Evolutionary conservation across 2,888 invertebrate genomes (phyloP).

Genomic region (Amphipyra tragopoginis): DNA sequence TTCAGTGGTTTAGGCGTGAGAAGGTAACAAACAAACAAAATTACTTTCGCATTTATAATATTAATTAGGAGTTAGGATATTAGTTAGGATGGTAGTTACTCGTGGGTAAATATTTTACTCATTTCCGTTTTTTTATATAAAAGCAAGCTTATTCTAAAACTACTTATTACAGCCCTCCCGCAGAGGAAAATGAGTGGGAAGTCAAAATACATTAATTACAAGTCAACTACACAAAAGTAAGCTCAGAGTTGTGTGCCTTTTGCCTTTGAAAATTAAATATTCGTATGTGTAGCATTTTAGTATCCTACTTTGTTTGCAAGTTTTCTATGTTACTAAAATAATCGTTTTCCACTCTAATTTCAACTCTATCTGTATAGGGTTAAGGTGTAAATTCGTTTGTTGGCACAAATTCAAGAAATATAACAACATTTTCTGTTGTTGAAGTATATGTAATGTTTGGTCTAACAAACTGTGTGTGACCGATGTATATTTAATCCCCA

Average conservation of each 20-base stretch:
- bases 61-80: too few relatives aligned
- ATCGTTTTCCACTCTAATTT: not conserved
- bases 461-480: conserved; percentile 7
- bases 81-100: too few relatives aligned
- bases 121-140: too few relatives aligned
- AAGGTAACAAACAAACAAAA: too few relatives aligned
- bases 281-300: conserved; percentile 38
- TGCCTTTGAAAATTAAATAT: conserved; percentile 48
- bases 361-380: fast-evolving
- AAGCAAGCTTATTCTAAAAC: not conserved
- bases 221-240: conserved; percentile 34
- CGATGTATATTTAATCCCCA: conserved; percentile 2
- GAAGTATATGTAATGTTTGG: conserved; percentile 16
- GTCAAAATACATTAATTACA: conserved; percentile 43
- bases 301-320: conserved; percentile 27
- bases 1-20: too few relatives aligned
- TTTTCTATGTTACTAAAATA: conserved; percentile 15
- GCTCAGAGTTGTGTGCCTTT: conserved; percentile 26
- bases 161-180: not conserved
- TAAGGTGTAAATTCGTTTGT: conserved; percentile 11
- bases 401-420: conserved; percentile 1
- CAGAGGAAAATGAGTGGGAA: conserved; percentile 28
- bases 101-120: too few relatives aligned
- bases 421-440: conserved; percentile 16
- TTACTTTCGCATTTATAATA: too few relatives aligned